Evolutionary conservation across 2,797 vertebrate genomes (phyloP), one percentile per base, ranked within the genome.

Genomic region (Columba guinea): DNA sequence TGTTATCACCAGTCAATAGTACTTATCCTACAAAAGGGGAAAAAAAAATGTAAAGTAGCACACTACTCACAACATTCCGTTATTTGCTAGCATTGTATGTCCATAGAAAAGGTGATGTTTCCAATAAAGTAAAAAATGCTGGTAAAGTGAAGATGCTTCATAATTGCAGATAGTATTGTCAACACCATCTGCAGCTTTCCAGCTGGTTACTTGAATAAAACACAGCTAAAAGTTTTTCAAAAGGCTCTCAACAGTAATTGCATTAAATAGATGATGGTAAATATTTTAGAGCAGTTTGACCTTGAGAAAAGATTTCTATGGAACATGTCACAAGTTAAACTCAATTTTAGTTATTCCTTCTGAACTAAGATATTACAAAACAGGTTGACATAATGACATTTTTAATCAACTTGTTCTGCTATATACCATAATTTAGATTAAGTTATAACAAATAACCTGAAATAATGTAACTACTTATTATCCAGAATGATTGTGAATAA

Each of bases 131-230:
- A 83, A n/a, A 23, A 92, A 87, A 58, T 6, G 23, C 8, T 0
- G 0, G 62, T 68, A 23, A 84, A 70, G 15, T 55, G 15, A 94
- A 84, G 39, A 87, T 56, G 28, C 58, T 75, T 94, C 39, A 51
- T 74, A 86, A 92, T 26, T 70, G 55, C 37, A 89, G 68, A 84
- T 22, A 93, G 77, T 34, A 94, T 28, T 69, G 82, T 92, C 76
- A 93, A 94, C 77, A 97, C 97, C 98, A 98, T 98, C 98, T 98
- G 98, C 96, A 98, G 96, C 92, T 96, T 97, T 98, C 96, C 97
- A 98, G 98, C 97, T 98, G 98, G 97, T 98, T 97, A 96, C 89
- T 95, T 97, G 96, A 98, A 97, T 88, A 97, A 95, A 92, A 85
- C 89, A 84, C 73, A 97, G 92, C 91, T 56, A 95, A 94, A 93